These are phyloP conservation scores for Corbicula japonica DNA, from an alignment of 2,888 invertebrate genomes.

Conservation along the genomic window DNA sequence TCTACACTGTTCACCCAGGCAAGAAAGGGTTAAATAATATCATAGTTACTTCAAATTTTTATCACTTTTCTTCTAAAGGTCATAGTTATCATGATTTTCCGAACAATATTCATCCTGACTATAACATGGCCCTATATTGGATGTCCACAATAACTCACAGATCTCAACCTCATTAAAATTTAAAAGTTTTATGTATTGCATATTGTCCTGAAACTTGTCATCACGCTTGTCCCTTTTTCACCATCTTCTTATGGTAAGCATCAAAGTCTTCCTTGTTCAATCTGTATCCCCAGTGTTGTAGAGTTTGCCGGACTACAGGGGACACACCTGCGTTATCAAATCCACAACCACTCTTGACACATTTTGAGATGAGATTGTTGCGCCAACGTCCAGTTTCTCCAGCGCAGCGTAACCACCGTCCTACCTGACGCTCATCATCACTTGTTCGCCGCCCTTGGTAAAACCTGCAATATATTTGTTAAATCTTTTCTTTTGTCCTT, in stretches of 20 bases:
- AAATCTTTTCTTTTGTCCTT: too few species aligned
- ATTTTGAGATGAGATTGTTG: conserved; percentile 80
- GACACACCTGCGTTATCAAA: conserved; percentile 75
- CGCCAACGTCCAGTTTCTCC: conserved; percentile 78
- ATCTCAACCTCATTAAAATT: too few species aligned
- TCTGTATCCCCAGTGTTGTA: conserved; percentile 81
- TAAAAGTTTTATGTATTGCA: too few species aligned
- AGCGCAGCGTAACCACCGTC: conserved; percentile 80
- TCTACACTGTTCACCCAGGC: too few species aligned
- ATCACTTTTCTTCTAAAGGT: too few species aligned
- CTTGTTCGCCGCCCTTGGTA: conserved; percentile 77
- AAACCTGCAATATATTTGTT: conserved; percentile 69
- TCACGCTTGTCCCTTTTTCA: conserved; percentile 63
- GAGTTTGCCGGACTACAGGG: conserved; percentile 80
- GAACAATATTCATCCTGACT: too few species aligned
- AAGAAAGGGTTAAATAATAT: too few species aligned
- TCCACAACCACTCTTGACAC: conserved; percentile 73
- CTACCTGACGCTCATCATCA: conserved; percentile 81
- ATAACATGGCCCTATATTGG: too few species aligned
- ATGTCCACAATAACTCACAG: too few species aligned
- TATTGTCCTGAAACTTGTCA: too few species aligned
- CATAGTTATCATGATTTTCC: too few species aligned
- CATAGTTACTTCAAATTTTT: too few species aligned
- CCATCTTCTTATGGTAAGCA: conserved; percentile 71
- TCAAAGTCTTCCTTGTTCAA: conserved; percentile 78